Percentiles rank a stretch among this genome's conserved stretches.
Evolutionary conservation across 2,888 invertebrate genomes (phyloP).

Genomic region (Graphium colonna): DNA sequence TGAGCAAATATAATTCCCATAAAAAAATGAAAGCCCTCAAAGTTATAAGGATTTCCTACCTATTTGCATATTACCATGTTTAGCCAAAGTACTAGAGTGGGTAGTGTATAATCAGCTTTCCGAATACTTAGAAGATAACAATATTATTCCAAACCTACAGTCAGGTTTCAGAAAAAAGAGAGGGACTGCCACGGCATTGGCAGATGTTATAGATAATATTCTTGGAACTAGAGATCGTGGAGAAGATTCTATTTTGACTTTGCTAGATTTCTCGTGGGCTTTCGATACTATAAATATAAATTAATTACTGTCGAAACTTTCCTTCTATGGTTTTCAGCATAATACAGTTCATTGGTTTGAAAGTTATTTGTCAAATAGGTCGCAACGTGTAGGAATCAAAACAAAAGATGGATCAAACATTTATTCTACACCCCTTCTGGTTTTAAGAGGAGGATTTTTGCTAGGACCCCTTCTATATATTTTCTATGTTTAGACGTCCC

Average conservation of each 20-base stretch:
- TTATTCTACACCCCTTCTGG: background rate
- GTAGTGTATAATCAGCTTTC: background rate
- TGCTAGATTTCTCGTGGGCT: background rate
- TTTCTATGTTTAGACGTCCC: too few relatives aligned
- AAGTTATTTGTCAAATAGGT: background rate
- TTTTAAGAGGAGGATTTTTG: background rate
- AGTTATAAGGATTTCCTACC: background rate
- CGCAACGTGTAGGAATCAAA: background rate
- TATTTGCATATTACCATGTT: background rate
- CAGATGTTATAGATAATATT: background rate
- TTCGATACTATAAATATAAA: background rate
- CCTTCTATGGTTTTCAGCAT: background rate
- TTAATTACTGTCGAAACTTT: background rate
- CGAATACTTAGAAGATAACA: background rate
- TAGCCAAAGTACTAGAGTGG: constrained; percentile 1
- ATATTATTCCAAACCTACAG: background rate
- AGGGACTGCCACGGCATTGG: background rate
- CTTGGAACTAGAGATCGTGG: background rate
- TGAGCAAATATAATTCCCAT: background rate
- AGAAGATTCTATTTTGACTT: background rate
- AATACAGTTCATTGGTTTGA: background rate
- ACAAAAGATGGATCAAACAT: background rate
- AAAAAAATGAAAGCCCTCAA: background rate
- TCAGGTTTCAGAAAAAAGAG: background rate
- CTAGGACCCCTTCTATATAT: too few relatives aligned